Evolutionary conservation across 2,888 invertebrate genomes (phyloP).

Genomic region (Napeogenes inachia): DNA sequence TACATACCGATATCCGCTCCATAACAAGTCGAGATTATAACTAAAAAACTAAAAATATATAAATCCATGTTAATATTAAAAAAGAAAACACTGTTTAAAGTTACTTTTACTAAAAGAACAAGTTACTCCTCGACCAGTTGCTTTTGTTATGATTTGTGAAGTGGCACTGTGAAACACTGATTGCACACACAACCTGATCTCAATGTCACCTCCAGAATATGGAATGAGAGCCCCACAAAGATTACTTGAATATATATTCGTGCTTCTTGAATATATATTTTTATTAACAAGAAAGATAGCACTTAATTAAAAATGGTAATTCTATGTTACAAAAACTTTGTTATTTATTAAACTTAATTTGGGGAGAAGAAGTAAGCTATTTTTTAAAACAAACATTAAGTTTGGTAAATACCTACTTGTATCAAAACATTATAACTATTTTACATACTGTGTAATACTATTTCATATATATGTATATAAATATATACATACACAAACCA

Average conservation of each 20-base stretch:
- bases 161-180: slow-evolving; percentile 23
- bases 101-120: not conserved
- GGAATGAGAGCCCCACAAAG: slow-evolving; percentile 32
- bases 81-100: slow-evolving; percentile 25
- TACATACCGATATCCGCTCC: slow-evolving; percentile 58
- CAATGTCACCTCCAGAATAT: slow-evolving; percentile 53
- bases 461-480: no score
- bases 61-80: slow-evolving; percentile 31
- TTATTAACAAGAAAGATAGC: not conserved
- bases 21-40: slow-evolving; percentile 39
- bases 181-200: slow-evolving; percentile 49
- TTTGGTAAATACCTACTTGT: no score
- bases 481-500: no score
- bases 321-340: no score
- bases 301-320: no score
- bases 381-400: no score
- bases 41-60: slow-evolving; percentile 34
- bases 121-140: not conserved
- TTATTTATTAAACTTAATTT: no score
- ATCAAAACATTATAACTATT: no score
- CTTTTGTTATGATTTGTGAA: not conserved
- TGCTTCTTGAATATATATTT: not conserved
- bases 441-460: no score
- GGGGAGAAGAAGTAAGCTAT: no score
- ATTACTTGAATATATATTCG: not conserved